Conservation (phyloP, 2,113 vertebrate species). For the Nibea coibor region DNA sequence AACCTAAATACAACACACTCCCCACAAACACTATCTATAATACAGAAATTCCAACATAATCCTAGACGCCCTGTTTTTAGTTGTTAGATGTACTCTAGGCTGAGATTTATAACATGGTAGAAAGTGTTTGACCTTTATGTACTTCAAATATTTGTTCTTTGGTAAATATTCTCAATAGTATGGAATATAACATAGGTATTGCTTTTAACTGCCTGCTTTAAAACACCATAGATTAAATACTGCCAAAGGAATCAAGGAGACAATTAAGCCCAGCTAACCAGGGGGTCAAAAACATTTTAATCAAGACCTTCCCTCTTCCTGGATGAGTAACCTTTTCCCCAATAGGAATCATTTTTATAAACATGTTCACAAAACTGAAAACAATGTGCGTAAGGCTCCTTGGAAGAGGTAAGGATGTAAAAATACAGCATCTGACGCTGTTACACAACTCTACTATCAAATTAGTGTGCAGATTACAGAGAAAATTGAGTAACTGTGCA, state of each 20-base stretch:
- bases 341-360: too few species aligned
- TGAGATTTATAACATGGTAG: neutral
- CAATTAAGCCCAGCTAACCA: neutral
- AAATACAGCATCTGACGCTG: neutral
- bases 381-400: neutral
- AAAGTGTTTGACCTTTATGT: neutral
- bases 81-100: neutral
- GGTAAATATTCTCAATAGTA: neutral
- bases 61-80: neutral
- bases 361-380: neutral
- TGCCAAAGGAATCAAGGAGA: neutral
- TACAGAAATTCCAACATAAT: neutral
- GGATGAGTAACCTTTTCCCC: neutral
- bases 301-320: neutral
- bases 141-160: neutral
- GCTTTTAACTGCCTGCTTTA: neutral
- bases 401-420: neutral
- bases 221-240: neutral
- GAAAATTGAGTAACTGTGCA: constrained; percentile 8
- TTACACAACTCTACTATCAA: constrained; percentile 1
- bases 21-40: neutral
- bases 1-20: neutral
- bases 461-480: neutral
- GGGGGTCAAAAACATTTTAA: neutral
- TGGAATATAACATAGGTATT: neutral